Conservation (phyloP, 2,888 invertebrate species). For the Nematopogon swammerdamellus region DNA sequence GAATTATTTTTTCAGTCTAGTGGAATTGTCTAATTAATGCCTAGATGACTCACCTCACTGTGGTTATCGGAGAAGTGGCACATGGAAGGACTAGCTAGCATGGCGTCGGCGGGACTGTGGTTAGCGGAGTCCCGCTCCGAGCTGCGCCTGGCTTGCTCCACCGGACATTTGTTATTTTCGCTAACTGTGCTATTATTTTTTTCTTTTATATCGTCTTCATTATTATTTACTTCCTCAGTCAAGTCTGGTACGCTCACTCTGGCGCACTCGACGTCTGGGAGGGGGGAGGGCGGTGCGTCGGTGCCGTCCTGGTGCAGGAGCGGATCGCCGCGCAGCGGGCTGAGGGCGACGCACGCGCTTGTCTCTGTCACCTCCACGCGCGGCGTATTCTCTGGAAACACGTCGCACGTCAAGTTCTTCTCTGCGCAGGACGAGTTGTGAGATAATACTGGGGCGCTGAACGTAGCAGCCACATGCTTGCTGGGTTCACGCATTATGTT, state of each 20-base stretch:
- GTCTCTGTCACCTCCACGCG: too few species aligned
- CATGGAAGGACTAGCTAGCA: constrained; percentile 64
- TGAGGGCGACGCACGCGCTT: too few species aligned
- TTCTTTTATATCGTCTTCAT: constrained; percentile 28
- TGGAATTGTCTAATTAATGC: too few species aligned
- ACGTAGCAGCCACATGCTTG: background rate
- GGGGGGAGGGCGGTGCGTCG: background rate
- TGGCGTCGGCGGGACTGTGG: constrained; percentile 72
- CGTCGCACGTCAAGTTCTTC: background rate
- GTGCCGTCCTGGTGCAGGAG: too few species aligned
- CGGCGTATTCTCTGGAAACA: background rate
- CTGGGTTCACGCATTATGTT: background rate
- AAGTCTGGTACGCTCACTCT: background rate
- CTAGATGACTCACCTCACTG: constrained; percentile 59
- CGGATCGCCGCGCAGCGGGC: constrained; percentile 2
- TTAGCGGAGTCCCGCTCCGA: constrained; percentile 70
- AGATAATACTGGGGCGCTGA: background rate
- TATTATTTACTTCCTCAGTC: constrained; percentile 28
- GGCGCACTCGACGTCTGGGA: constrained; percentile 2
- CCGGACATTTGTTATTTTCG: constrained; percentile 28
- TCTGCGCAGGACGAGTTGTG: background rate
- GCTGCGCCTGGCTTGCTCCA: constrained; percentile 34
- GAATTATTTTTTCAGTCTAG: too few species aligned
- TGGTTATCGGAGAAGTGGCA: constrained; percentile 68
- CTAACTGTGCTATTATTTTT: constrained; percentile 24